Conservation (phyloP, 2,113 vertebrate genomes). For the Spermophilus dauricus region DNA sequence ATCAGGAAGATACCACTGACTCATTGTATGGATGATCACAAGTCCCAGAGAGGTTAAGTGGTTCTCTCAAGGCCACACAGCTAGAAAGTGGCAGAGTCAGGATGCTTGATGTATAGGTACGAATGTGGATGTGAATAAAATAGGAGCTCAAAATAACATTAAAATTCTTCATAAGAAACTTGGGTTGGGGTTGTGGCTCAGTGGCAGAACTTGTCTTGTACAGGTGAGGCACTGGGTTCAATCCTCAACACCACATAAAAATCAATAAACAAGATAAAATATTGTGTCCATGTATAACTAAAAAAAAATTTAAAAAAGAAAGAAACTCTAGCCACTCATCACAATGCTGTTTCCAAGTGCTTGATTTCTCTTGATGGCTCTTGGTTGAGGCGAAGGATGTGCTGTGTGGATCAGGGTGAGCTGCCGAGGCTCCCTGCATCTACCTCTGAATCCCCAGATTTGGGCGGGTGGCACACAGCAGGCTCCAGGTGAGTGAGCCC, state of each 20-base stretch:
- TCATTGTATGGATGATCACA: neutral
- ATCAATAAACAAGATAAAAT: too few relatives aligned
- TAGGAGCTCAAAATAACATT: neutral
- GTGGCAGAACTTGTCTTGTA: too few relatives aligned
- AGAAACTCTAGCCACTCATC: neutral
- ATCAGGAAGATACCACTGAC: neutral
- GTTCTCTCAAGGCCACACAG: neutral
- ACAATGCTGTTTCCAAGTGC: neutral
- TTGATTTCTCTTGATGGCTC: neutral
- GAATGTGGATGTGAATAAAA: neutral
- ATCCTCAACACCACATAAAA: too few relatives aligned
- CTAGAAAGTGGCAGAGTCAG: neutral
- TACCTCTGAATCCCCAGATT: neutral
- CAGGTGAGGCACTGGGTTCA: too few relatives aligned
- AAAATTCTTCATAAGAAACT: neutral
- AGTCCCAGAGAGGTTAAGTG: neutral
- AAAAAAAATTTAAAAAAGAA: too few relatives aligned
- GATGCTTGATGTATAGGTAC: neutral
- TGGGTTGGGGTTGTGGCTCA: too few relatives aligned
- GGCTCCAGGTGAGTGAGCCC: neutral
- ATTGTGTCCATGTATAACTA: too few relatives aligned
- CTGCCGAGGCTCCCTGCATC: neutral
- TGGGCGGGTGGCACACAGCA: neutral
- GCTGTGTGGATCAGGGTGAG: neutral
- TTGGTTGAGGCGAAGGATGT: neutral